Percentiles rank a stretch among this genome's conserved stretches.
These are phyloP conservation scores for Frankliniella fusca DNA, from an alignment of 2,888 invertebrate genomes.

Conservation along the genomic window DNA sequence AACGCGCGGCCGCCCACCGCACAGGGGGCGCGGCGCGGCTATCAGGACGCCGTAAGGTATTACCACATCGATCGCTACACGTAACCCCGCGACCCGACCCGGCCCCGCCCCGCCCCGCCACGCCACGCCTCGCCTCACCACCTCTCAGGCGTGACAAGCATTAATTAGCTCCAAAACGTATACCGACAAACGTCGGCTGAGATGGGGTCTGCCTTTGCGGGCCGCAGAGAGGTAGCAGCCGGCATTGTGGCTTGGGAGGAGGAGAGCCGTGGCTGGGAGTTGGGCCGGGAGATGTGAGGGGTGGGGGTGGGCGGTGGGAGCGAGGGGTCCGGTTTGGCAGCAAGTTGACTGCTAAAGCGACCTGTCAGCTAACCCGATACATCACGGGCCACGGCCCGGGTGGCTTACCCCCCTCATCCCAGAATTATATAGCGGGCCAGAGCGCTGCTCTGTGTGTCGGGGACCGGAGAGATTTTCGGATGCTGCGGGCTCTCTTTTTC, in stretches of 20 bases:
- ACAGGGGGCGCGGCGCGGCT: no score
- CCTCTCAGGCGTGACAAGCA: constrained; percentile 10
- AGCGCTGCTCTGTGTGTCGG: no score
- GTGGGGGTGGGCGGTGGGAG: no score
- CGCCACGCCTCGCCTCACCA: background rate
- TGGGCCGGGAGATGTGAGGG: no score
- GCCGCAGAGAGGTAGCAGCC: no score
- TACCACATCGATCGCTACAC: background rate
- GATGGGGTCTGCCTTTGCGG: background rate
- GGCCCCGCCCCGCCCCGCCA: background rate
- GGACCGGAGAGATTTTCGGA: no score
- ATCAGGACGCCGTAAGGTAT: background rate
- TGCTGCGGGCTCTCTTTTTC: no score
- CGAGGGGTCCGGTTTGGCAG: no score
- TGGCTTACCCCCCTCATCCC: constrained; percentile 1
- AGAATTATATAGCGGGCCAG: background rate
- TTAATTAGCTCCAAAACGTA: constrained; percentile 5
- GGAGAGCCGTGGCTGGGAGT: no score
- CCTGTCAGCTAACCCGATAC: constrained; percentile 6
- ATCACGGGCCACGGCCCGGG: background rate
- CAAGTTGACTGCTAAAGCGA: background rate
- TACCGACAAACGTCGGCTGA: background rate
- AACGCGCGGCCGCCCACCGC: background rate
- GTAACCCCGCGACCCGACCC: background rate
- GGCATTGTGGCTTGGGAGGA: no score